These are phyloP conservation scores for Sphyrna mokarran DNA, from an alignment of 2,113 vertebrate species.

Conservation along the genomic window DNA sequence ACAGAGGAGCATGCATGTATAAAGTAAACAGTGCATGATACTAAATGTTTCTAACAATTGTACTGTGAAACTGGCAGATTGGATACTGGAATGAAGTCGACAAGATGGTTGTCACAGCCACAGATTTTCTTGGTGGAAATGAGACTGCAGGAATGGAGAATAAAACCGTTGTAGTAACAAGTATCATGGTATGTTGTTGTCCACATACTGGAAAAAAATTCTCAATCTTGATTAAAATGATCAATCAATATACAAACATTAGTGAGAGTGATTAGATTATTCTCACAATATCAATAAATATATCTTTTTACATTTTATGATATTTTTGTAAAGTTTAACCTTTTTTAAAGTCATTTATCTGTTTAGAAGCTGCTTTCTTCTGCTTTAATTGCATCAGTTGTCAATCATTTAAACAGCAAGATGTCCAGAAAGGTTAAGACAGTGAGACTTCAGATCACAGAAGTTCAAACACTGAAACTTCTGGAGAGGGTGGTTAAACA, in stretches of 20 bases:
- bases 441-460: too few relatives aligned
- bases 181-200: constrained; percentile 83
- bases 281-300: constrained; percentile 42
- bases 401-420: too few relatives aligned
- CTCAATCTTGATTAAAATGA: constrained; percentile 32
- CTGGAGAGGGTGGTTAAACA: too few relatives aligned
- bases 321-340: constrained; percentile 31
- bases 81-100: constrained; percentile 98
- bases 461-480: too few relatives aligned
- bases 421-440: too few relatives aligned
- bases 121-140: constrained; percentile 77
- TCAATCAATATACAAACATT: constrained; percentile 5
- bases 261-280: neutral
- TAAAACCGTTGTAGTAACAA: constrained; percentile 96
- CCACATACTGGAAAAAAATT: neutral
- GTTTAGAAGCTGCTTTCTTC: neutral
- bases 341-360: neutral
- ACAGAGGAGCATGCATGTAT: neutral
- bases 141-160: constrained; percentile 92
- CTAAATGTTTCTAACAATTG: neutral
- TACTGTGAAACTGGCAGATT: constrained; percentile 62
- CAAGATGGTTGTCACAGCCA: constrained; percentile 94
- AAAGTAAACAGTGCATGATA: neutral
- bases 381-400: neutral
- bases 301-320: constrained; percentile 40